These are phyloP conservation scores for Euthynnus affinis DNA, from an alignment of 2,797 vertebrate genomes.

Conservation along the genomic window DNA sequence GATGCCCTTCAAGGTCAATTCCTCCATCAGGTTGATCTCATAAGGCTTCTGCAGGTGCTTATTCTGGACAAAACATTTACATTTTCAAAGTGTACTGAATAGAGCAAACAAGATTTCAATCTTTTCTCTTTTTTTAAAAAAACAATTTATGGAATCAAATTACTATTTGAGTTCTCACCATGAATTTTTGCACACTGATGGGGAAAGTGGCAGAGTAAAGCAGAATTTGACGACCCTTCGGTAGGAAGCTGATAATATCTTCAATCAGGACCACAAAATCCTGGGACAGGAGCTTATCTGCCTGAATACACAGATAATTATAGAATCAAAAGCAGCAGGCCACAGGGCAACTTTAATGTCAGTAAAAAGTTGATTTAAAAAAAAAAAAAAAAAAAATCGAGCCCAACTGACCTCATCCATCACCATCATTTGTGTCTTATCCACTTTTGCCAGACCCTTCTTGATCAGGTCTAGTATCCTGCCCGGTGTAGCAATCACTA, in stretches of 20 bases:
- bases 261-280: slow-evolving; percentile 85
- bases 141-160: background rate
- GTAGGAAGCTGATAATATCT: slow-evolving; percentile 84
- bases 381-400: background rate
- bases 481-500: slow-evolving; percentile 86
- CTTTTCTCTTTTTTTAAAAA: background rate
- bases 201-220: slow-evolving; percentile 87
- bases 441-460: slow-evolving; percentile 85
- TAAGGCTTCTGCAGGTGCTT: slow-evolving; percentile 86
- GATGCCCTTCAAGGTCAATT: slow-evolving; percentile 86
- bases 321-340: background rate
- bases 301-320: slow-evolving; percentile 60
- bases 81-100: background rate
- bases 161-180: slow-evolving; percentile 74
- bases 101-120: background rate
- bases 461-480: slow-evolving; percentile 86
- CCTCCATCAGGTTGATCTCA: slow-evolving; percentile 88
- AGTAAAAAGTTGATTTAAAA: background rate
- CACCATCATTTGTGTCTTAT: slow-evolving; percentile 81
- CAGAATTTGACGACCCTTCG: slow-evolving; percentile 83
- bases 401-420: slow-evolving; percentile 83
- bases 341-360: background rate
- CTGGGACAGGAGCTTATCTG: slow-evolving; percentile 86
- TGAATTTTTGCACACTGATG: slow-evolving; percentile 85
- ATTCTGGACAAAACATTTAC: slow-evolving; percentile 56